Base-by-base conservation (phyloP, 1,140 invertebrate species). In the Linepithema humile region DNA sequence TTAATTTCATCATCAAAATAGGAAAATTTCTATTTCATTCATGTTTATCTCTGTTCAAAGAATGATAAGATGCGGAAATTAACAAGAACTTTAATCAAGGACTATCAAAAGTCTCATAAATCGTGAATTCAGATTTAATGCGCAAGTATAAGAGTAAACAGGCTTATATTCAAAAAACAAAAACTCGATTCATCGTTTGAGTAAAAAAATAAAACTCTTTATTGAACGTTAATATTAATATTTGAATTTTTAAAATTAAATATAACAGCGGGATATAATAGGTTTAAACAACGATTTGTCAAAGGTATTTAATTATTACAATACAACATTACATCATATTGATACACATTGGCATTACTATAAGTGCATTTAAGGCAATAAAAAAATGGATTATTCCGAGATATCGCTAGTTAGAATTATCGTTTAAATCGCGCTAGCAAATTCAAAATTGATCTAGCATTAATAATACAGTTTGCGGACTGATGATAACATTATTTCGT, bases 401-500 rank as follows among this genome's bases (percentile, higher is more conserved):
- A 12, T 59, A 74, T 43, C 10, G 10, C 60, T 74, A 60, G 26
- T 32, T 35, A 26, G 7, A 50, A 65, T 77, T 38, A 50, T 26
- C 50, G 50, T 77, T 50, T 77, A 35, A 77, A 23, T 15, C 9
- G 43, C 3, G 20, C n/a, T 23, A 15, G n/a, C 45, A 78, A 67
- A 69, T 69, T 53, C 64, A 40, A 69, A 78, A 69, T 69, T 67
- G 48, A 69, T 69, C 62, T 43, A 78, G 17, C 45, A 67, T 50
- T 65, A 53, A 77, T 62, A 53, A 67, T 69, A 20, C 32, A 65
- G 29, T 29, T 55, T 78, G 62, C 38, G 67, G 2, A 10, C 57
- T 32, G n/a, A 7, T 78, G 35, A 78, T 69, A 69, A 78, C 32
- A 38, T 78, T 78, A 78, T 69, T 78, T 78, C 20, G 62, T 55